Percentiles rank a stretch among this genome's conserved stretches.
These are phyloP conservation scores for Chrysomela aeneicollis DNA, from an alignment of 2,888 invertebrate genomes.

Conservation along the genomic window DNA sequence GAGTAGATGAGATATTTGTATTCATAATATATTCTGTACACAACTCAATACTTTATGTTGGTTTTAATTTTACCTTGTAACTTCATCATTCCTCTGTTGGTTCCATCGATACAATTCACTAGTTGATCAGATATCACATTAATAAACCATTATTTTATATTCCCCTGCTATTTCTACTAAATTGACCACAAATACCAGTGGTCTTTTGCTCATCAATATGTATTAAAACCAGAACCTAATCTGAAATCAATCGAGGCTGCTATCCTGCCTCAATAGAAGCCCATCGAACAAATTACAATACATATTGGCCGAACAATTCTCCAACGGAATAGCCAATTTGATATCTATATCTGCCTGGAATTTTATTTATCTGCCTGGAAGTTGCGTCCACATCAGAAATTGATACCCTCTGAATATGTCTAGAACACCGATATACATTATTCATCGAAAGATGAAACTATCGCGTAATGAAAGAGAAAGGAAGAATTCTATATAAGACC, in stretches of 20 bases:
- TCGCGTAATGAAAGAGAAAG: background rate
- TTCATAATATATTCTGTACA: no score
- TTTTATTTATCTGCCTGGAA: conserved; percentile 35
- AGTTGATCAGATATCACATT: no score
- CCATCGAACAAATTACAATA: conserved; percentile 52
- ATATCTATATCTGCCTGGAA: conserved; percentile 45
- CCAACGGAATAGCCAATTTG: conserved; percentile 53
- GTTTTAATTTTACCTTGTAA: no score
- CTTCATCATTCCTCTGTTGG: background rate
- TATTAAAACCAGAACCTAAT: conserved; percentile 40
- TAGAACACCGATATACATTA: background rate
- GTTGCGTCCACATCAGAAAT: conserved; percentile 26
- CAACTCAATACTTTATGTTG: no score
- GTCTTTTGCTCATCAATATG: conserved; percentile 38
- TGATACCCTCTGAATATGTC: conserved; percentile 11
- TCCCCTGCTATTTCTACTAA: background rate
- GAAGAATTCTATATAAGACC: background rate
- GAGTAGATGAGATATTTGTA: no score
- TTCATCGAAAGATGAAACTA: background rate
- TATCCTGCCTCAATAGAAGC: conserved; percentile 33
- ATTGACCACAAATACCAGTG: background rate
- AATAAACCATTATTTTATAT: background rate
- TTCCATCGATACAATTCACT: background rate
- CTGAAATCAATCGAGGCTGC: conserved; percentile 37
- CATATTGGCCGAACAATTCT: conserved; percentile 50